Evolutionary conservation across 37 sponge, comb jelly and placozoan genomes (phyloP), one percentile per base, ranked within the genome.

Genomic region (Ephydatia muelleri): DNA sequence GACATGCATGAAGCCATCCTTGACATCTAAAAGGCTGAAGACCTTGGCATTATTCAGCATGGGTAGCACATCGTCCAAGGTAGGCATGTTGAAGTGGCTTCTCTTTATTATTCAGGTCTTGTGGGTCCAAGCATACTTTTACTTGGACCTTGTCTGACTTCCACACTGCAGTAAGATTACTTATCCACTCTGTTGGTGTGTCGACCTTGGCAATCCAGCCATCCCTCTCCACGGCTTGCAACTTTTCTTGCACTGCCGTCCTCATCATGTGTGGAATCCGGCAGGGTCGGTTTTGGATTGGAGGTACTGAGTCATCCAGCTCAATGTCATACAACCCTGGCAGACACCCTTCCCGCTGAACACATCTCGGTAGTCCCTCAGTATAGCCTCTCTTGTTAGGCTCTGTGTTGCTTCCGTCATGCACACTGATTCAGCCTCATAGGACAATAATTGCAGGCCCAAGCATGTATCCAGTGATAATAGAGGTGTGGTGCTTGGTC

Each of bases 41-140:
- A n/a, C n/a, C n/a, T n/a, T n/a, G n/a, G n/a, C n/a, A n/a, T n/a
- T n/a, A n/a, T n/a, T n/a, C n/a, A n/a, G n/a, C n/a, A n/a, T n/a
- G n/a, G n/a, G n/a, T n/a, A n/a, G n/a, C n/a, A n/a, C n/a, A n/a
- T n/a, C n/a, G n/a, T n/a, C n/a, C n/a, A n/a, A n/a, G n/a, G n/a
- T n/a, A n/a, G n/a, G n/a, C n/a, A n/a, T n/a, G n/a, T 40, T 86
- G 79, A 9, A 39, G 36, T 39, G 79, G 36, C 71, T 81, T 37
- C 19, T 83, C 65, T 21, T 83, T 72, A 69, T 49, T 28, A 49
- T 88, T 82, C 26, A 88, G 89, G 29, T 83, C 79, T 30, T 48
- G 38, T 13, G 83, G 89, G 38, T 88, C 84, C n/a, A 88, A 12
- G 39, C 89, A 83, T 29, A 88, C 48, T 37, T 84, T 27, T 26